Percentiles rank a stretch among this genome's conserved stretches.
Evolutionary conservation across 2,113 vertebrate genomes (phyloP).

Genomic region (Carollia perspicillata): DNA sequence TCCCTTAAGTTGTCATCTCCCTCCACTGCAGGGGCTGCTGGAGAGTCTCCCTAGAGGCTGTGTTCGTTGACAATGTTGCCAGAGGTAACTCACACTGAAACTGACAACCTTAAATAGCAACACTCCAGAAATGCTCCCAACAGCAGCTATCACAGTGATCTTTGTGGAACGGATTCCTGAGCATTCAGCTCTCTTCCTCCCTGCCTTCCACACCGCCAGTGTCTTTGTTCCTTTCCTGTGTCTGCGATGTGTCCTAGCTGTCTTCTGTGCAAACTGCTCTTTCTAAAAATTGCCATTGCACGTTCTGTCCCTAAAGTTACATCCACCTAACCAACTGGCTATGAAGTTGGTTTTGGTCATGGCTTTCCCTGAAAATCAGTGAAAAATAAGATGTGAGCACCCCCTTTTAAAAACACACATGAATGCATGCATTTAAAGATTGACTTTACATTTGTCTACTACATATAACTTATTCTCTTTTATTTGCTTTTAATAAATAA

Average conservation of each 20-base stretch:
- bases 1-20: background rate
- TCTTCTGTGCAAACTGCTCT: background rate
- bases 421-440: background rate
- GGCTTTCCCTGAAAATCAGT: background rate
- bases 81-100: slow-evolving; percentile 17
- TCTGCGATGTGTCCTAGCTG: background rate
- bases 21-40: background rate
- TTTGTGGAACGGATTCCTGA: background rate
- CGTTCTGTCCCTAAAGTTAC: background rate
- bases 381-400: background rate
- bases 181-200: background rate
- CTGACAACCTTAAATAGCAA: background rate
- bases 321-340: background rate
- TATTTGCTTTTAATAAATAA: background rate
- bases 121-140: background rate
- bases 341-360: background rate
- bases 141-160: background rate
- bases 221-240: background rate
- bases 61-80: background rate
- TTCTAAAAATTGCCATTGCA: background rate
- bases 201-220: background rate
- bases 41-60: slow-evolving; percentile 4
- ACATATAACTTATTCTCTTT: background rate
- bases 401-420: background rate
- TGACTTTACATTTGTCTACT: background rate